Conservation (phyloP, 2,888 invertebrate species). For the Horisme vitalbata region DNA sequence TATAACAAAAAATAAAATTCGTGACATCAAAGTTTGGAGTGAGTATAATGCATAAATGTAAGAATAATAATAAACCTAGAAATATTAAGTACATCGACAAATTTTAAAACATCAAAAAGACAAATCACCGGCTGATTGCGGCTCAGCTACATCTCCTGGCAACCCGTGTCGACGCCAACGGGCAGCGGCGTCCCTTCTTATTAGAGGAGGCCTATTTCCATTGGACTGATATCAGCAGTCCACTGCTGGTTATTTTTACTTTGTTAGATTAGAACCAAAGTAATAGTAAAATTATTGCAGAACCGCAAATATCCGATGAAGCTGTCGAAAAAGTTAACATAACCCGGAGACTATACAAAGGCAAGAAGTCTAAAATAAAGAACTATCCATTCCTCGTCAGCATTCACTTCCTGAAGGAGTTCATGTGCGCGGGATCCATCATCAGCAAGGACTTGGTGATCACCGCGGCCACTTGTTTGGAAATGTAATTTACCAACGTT, state of each 20-base stretch:
- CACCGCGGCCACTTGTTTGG: slow-evolving; percentile 53
- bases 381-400: slow-evolving; percentile 47
- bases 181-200: too few species aligned
- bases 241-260: too few species aligned
- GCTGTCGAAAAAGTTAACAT: background rate
- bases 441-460: slow-evolving; percentile 45
- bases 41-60: slow-evolving; percentile 11
- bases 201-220: too few species aligned
- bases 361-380: slow-evolving; percentile 28
- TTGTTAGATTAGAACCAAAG: too few species aligned
- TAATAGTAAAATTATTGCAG: slow-evolving; percentile 7
- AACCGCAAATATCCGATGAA: slow-evolving; percentile 15
- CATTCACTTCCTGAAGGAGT: slow-evolving; percentile 39
- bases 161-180: too few species aligned
- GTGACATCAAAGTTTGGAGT: slow-evolving; percentile 21
- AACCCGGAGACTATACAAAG: slow-evolving; percentile 41
- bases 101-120: too few species aligned
- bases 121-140: too few species aligned
- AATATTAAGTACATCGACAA: too few species aligned
- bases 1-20: background rate
- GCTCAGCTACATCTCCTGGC: too few species aligned
- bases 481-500: too few species aligned
- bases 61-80: too few species aligned
- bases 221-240: too few species aligned
- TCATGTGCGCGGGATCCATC: slow-evolving; percentile 47